phyloP scores from a whole-genome alignment of 2,797 vertebrate species.

The Iguana delicatissima region DNA sequence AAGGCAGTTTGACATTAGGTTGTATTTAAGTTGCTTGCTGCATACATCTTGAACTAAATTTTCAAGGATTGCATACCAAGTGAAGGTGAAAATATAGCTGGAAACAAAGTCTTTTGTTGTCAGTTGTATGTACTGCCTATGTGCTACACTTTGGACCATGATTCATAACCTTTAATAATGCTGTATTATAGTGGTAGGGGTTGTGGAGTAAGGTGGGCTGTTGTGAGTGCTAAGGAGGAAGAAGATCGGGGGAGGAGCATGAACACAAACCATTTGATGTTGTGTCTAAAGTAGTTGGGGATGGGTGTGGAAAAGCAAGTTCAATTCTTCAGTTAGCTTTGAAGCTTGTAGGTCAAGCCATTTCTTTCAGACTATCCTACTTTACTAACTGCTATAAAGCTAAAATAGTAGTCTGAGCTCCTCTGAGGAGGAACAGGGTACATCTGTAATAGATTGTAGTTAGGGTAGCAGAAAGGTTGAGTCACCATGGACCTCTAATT shows the following conservation, averaged over 20 bases:
- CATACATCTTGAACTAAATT: background rate
- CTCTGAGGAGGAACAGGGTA: background rate
- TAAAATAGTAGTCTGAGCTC: background rate
- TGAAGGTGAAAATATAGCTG: background rate
- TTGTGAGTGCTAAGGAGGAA: background rate
- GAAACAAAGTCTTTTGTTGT: background rate
- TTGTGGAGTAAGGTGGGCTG: background rate
- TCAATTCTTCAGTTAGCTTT: background rate
- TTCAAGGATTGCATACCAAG: background rate
- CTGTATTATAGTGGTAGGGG: background rate
- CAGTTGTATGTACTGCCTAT: background rate
- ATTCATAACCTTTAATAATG: background rate
- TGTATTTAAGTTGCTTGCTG: background rate
- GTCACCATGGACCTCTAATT: background rate
- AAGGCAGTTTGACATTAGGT: background rate
- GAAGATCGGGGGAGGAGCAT: background rate
- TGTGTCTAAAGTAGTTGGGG: background rate
- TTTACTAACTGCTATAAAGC: background rate
- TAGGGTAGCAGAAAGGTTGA: background rate
- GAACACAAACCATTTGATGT: background rate
- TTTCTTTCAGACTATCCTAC: background rate
- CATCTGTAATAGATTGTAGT: background rate
- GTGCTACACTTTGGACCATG: background rate
- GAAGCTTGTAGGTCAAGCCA: conserved; percentile 3
- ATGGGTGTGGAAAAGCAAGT: background rate